Percentiles rank a stretch among this genome's conserved stretches.
Conservation (phyloP, 2,888 invertebrate genomes). For the Eulithis prunata region DNA sequence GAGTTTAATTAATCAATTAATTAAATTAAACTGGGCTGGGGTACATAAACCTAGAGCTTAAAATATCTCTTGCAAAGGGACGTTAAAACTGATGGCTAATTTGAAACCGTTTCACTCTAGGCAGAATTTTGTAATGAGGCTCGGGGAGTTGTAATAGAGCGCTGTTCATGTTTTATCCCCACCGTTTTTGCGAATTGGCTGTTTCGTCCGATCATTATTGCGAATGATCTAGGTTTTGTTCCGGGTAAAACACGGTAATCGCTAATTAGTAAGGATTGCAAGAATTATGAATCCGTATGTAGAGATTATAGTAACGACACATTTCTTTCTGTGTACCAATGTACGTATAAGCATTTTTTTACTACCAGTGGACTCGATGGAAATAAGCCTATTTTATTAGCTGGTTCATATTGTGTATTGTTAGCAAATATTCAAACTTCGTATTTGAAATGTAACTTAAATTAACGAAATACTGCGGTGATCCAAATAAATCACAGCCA, state of each 20-base stretch:
- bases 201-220: constrained; percentile 39
- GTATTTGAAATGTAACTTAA: constrained; percentile 35
- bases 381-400: too few species aligned
- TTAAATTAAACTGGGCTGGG: not conserved
- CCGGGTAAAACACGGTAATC: constrained; percentile 49
- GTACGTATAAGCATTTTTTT: too few species aligned
- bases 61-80: not conserved
- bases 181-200: constrained; percentile 28
- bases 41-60: not conserved
- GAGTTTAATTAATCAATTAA: not conserved
- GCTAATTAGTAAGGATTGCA: constrained; percentile 24
- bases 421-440: too few species aligned
- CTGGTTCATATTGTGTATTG: too few species aligned
- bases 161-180: constrained; percentile 21
- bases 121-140: constrained; percentile 3
- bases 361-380: too few species aligned
- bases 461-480: constrained; percentile 37
- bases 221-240: constrained; percentile 37
- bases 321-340: not conserved
- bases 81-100: not conserved
- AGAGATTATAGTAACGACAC: not conserved
- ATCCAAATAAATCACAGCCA: constrained; percentile 51
- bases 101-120: constrained; percentile 6
- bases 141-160: constrained; percentile 6
- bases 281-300: constrained; percentile 21